phyloP scores from a whole-genome alignment of 2,797 vertebrate genomes.

The Neosalanx taihuensis region DNA sequence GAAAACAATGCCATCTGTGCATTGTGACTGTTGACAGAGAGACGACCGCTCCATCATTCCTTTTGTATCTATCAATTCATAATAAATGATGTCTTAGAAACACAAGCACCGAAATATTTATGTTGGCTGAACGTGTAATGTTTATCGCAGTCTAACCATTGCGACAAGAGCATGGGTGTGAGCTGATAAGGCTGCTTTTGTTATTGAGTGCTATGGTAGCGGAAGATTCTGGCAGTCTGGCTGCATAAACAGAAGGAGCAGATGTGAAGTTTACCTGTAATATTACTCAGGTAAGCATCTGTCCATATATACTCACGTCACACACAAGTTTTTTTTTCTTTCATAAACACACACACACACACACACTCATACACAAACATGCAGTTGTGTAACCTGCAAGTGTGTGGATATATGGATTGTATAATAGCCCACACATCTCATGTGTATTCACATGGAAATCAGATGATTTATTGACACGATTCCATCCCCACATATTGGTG shows the following conservation, averaged over 20 bases:
- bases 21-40: not conserved
- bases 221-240: too few species aligned
- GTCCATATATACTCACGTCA: not conserved
- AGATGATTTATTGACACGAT: slow-evolving; percentile 36
- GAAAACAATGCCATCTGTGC: not conserved
- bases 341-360: not conserved
- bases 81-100: too few species aligned
- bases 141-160: too few species aligned
- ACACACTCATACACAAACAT: not conserved
- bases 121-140: too few species aligned
- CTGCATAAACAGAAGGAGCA: too few species aligned
- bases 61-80: not conserved
- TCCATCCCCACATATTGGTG: slow-evolving; percentile 1
- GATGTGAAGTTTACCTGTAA: not conserved
- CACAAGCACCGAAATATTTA: too few species aligned
- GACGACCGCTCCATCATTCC: not conserved
- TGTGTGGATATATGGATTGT: too few species aligned
- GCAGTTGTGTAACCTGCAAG: too few species aligned
- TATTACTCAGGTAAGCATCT: not conserved
- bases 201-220: too few species aligned
- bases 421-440: slow-evolving; percentile 20
- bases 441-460: slow-evolving; percentile 29
- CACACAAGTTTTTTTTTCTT: not conserved
- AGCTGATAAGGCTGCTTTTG: too few species aligned
- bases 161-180: too few species aligned